phyloP scores from a whole-genome alignment of 1,140 invertebrate species.

The Physella acuta region DNA sequence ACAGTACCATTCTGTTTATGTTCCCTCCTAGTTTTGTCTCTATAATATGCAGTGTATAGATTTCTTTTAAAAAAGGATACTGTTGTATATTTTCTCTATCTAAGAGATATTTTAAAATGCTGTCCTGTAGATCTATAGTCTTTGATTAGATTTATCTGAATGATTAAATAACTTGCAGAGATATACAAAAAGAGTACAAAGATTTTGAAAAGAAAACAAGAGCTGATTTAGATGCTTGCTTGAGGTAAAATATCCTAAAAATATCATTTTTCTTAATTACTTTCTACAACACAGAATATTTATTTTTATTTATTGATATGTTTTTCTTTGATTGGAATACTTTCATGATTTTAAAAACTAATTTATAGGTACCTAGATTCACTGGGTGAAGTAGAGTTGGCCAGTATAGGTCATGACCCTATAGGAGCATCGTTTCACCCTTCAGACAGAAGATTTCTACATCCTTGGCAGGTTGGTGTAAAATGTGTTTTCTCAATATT shows the following conservation, averaged over 20 bases:
- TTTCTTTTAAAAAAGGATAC: no score
- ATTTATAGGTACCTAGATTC: constrained; percentile 34
- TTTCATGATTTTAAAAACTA: not conserved
- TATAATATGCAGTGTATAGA: no score
- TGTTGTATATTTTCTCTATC: no score
- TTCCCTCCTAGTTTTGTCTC: no score
- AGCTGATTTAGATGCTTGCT: constrained; percentile 47
- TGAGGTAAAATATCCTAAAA: constrained; percentile 33
- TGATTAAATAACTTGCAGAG: no score
- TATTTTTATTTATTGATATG: no score
- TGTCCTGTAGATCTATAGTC: no score
- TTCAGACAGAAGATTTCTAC: constrained; percentile 15
- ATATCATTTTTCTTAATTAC: not conserved
- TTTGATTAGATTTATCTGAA: no score
- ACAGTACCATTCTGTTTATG: no score
- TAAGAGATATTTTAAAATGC: no score
- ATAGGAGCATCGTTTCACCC: constrained; percentile 28
- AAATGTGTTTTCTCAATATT: no score
- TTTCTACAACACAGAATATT: no score
- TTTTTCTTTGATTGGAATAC: not conserved
- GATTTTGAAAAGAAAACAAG: constrained; percentile 47
- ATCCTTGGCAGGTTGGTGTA: constrained; percentile 31
- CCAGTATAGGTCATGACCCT: constrained; percentile 22
- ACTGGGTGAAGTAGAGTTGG: constrained; percentile 29
- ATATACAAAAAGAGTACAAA: constrained; percentile 45